Conservation (phyloP, 2,113 vertebrate genomes). For the Seriola rivoliana region DNA sequence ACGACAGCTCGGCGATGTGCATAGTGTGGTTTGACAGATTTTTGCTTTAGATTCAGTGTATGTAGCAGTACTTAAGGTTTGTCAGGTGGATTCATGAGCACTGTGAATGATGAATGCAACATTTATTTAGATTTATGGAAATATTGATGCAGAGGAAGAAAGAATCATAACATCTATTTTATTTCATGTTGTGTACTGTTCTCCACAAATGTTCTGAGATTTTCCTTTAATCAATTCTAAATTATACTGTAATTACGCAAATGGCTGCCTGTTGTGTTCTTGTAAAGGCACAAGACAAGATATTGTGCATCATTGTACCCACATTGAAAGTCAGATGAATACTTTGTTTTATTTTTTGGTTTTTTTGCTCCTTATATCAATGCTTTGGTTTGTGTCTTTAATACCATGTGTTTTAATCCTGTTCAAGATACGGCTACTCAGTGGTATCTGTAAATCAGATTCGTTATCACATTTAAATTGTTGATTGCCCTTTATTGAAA, state of each 20-base stretch:
- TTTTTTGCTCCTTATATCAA: slow-evolving; percentile 32
- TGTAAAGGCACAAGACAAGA: slow-evolving; percentile 43
- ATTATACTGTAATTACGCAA: slow-evolving; percentile 41
- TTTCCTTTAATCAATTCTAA: slow-evolving; percentile 40
- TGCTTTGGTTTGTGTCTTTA: slow-evolving; percentile 27
- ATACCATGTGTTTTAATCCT: slow-evolving; percentile 46
- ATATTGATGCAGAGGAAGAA: slow-evolving; percentile 32
- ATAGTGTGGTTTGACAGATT: slow-evolving; percentile 55
- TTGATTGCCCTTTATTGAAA: slow-evolving; percentile 42
- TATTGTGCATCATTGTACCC: background rate
- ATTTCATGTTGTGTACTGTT: slow-evolving; percentile 5
- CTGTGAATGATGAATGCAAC: slow-evolving; percentile 25
- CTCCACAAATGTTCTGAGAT: slow-evolving; percentile 4
- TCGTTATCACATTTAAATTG: slow-evolving; percentile 48
- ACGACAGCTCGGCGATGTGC: slow-evolving; percentile 51
- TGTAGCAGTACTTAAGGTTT: slow-evolving; percentile 24
- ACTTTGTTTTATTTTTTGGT: background rate
- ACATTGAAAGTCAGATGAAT: slow-evolving; percentile 23
- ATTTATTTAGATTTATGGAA: slow-evolving; percentile 35
- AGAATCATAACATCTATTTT: slow-evolving; percentile 22
- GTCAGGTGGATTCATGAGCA: slow-evolving; percentile 26
- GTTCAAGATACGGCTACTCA: slow-evolving; percentile 30
- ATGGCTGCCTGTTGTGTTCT: slow-evolving; percentile 30
- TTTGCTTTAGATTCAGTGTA: slow-evolving; percentile 44
- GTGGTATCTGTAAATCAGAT: slow-evolving; percentile 45